Percentiles rank a stretch among this genome's conserved stretches.
Conservation (phyloP, 2,113 vertebrate genomes). For the Cercopithecus mona region DNA sequence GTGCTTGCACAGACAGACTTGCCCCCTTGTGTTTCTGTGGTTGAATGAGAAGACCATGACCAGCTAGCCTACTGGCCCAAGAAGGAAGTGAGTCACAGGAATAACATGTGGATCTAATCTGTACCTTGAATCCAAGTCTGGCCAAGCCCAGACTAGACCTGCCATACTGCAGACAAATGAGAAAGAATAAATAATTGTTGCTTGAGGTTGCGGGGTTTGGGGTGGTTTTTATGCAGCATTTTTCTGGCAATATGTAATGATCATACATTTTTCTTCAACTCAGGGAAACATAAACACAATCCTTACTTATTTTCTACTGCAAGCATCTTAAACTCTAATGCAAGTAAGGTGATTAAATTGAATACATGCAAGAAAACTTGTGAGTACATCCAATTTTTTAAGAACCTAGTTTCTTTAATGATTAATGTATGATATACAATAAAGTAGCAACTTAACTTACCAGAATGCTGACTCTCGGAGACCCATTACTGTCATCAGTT, state of each 20-base stretch:
- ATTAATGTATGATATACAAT: not conserved
- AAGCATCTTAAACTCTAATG: not conserved
- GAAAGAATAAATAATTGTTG: not conserved
- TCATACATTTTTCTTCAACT: not conserved
- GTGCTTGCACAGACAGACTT: not conserved
- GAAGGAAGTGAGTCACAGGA: not conserved
- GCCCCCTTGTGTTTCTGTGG: not conserved
- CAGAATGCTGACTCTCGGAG: constrained; percentile 89
- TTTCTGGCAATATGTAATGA: not conserved
- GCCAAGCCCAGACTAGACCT: not conserved
- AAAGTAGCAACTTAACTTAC: constrained; percentile 76
- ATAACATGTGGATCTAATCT: not conserved
- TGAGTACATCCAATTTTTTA: not conserved
- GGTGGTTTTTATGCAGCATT: not conserved
- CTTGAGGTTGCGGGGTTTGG: not conserved
- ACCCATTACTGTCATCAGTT: constrained; percentile 92
- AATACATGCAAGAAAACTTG: not conserved
- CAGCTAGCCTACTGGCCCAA: not conserved
- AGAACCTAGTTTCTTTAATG: not conserved
- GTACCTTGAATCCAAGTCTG: not conserved
- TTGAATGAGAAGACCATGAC: not conserved
- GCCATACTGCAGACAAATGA: not conserved
- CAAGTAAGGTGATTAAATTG: not conserved
- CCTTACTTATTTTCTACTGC: not conserved
- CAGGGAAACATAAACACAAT: not conserved